Conservation (phyloP, 1,140 invertebrate species). For the Papilio machaon region DNA sequence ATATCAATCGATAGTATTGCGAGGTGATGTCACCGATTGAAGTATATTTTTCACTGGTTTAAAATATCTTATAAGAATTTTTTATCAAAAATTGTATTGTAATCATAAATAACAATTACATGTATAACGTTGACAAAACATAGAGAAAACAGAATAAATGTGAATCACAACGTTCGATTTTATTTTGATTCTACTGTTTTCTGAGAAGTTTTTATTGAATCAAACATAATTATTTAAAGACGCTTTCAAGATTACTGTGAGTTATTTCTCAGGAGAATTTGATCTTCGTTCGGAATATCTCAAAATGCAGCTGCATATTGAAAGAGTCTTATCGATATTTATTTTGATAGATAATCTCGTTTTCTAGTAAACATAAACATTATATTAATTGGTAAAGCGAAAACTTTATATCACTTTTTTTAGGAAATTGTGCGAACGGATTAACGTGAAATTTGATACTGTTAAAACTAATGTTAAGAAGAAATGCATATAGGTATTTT, state of each 20-base stretch:
- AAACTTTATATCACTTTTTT: no score
- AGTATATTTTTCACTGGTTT: background rate
- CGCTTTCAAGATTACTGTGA: background rate
- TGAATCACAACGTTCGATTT: background rate
- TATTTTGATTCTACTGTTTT: background rate
- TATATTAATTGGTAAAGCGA: no score
- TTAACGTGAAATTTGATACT: no score
- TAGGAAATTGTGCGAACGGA: no score
- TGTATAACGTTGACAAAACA: background rate
- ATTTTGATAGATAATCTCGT: background rate
- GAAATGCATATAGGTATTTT: no score
- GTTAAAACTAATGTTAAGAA: no score
- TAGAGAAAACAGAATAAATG: background rate
- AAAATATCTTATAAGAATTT: background rate
- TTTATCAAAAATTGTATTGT: background rate
- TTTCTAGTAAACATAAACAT: no score
- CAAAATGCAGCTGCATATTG: background rate
- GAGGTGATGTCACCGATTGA: background rate
- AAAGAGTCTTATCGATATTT: background rate
- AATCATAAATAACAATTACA: no score
- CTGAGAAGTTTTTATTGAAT: background rate
- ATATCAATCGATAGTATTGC: background rate
- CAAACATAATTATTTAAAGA: background rate
- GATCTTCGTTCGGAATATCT: background rate
- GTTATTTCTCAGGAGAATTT: conserved; percentile 2